Evolutionary conservation across 2,113 vertebrate species (phyloP).

Genomic region (Gavia stellata): DNA sequence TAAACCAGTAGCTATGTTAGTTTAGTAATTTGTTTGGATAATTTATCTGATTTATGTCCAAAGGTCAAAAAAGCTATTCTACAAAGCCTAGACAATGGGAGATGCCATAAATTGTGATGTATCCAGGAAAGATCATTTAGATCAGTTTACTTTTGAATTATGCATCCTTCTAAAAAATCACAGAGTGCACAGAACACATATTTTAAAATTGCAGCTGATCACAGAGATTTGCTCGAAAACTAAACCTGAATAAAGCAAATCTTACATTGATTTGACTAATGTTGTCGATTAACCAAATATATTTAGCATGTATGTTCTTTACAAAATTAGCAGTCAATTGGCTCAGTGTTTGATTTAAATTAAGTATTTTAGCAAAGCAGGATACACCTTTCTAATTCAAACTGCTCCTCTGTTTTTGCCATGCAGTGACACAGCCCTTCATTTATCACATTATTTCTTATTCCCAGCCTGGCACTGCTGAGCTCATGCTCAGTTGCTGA

Average conservation of each 20-base stretch:
- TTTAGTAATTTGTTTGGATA: conserved; percentile 42
- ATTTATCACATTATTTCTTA: background rate
- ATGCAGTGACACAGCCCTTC: background rate
- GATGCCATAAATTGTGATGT: background rate
- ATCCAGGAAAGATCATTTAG: background rate
- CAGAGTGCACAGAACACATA: conserved; percentile 10
- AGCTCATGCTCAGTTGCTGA: conserved; percentile 13
- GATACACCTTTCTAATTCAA: background rate
- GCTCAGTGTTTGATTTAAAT: background rate
- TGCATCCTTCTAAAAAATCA: conserved; percentile 15
- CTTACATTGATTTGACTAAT: conserved; percentile 57
- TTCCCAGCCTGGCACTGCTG: background rate
- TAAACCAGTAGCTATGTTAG: background rate
- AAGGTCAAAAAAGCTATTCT: conserved; percentile 15
- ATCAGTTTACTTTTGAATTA: conserved; percentile 38
- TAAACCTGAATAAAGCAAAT: conserved; percentile 56
- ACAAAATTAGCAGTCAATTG: background rate
- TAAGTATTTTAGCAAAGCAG: conserved; percentile 19
- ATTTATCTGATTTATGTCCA: conserved; percentile 39
- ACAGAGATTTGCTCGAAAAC: conserved; percentile 55
- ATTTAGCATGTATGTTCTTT: background rate
- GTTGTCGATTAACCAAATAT: background rate
- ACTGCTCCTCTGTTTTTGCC: background rate
- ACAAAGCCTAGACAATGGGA: conserved; percentile 3
- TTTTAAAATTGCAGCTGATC: conserved; percentile 53